Percentiles rank a stretch among this genome's conserved stretches.
Evolutionary conservation across 2,797 vertebrate species (phyloP).

Genomic region (Acrossocheilus wenchowensis): DNA sequence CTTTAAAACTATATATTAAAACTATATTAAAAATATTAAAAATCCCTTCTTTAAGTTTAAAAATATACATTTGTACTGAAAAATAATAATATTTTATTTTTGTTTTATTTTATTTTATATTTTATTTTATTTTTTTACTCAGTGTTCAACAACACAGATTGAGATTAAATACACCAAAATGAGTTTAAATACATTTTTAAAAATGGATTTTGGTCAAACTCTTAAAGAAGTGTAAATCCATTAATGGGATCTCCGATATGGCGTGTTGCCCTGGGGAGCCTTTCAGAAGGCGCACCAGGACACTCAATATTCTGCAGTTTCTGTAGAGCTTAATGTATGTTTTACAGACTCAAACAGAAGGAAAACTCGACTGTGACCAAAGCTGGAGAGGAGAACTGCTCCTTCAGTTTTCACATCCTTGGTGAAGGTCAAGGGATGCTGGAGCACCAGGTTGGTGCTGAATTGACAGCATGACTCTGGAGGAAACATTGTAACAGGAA

Average conservation of each 20-base stretch:
- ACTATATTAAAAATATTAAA: neutral
- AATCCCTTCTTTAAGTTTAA: no score
- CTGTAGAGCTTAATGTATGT: neutral
- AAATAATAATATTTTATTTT: no score
- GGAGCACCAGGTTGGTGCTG: slow-evolving; percentile 23
- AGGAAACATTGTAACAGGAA: slow-evolving; percentile 38
- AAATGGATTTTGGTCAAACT: slow-evolving; percentile 24
- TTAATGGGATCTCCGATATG: slow-evolving; percentile 11
- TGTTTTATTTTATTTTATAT: no score
- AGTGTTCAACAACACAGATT: neutral
- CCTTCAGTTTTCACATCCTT: slow-evolving; percentile 3
- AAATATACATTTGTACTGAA: neutral
- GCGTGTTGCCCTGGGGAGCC: neutral
- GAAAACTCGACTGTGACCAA: neutral
- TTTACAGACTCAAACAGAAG: neutral
- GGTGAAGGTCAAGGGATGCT: slow-evolving; percentile 28
- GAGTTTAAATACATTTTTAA: slow-evolving; percentile 27
- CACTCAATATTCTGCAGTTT: slow-evolving; percentile 7
- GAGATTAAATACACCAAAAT: slow-evolving; percentile 6
- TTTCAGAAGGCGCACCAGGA: slow-evolving; percentile 20
- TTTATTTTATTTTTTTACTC: no score
- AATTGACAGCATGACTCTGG: slow-evolving; percentile 47
- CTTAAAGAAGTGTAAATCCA: slow-evolving; percentile 30
- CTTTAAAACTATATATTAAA: neutral
- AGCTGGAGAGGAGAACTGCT: neutral